phyloP scores from a whole-genome alignment of 2,797 vertebrate species.

The Girardinus metallicus region DNA sequence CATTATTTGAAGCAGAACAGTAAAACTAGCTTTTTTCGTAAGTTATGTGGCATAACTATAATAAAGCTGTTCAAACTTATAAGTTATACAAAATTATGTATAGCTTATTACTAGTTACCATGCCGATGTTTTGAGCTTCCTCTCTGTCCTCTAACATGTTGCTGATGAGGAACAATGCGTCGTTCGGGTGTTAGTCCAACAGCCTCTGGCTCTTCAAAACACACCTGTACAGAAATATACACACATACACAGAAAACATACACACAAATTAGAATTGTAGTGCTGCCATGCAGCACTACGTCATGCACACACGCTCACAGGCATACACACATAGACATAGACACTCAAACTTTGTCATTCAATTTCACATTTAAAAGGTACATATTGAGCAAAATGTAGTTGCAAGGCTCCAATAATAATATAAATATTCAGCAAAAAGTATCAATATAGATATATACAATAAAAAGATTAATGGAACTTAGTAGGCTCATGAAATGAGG shows the following conservation, averaged over 20 bases:
- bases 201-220: conserved; percentile 37
- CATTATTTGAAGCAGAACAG: not conserved
- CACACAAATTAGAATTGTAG: not conserved
- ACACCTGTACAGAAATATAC: conserved; percentile 51
- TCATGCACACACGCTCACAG: not conserved
- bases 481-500: too few relatives aligned
- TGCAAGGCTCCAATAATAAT: too few relatives aligned
- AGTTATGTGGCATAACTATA: not conserved
- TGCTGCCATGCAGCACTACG: not conserved
- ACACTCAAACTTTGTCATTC: not conserved
- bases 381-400: too few relatives aligned
- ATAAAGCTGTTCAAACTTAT: not conserved
- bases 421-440: too few relatives aligned
- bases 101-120: conserved; percentile 34
- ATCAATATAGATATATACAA: too few relatives aligned
- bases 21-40: not conserved
- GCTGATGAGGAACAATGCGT: not conserved
- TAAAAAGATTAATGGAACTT: too few relatives aligned
- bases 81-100: not conserved
- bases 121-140: conserved; percentile 25
- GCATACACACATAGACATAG: not conserved
- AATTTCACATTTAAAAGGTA: too few relatives aligned
- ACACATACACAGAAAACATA: not conserved
- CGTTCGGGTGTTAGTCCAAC: conserved; percentile 34
- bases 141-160: conserved; percentile 24